A percentile compares a stretch with the other conserved stretches of the same genome.
Evolutionary conservation across 2,888 invertebrate species (phyloP).

Genomic region (Rhodophaea formosa): DNA sequence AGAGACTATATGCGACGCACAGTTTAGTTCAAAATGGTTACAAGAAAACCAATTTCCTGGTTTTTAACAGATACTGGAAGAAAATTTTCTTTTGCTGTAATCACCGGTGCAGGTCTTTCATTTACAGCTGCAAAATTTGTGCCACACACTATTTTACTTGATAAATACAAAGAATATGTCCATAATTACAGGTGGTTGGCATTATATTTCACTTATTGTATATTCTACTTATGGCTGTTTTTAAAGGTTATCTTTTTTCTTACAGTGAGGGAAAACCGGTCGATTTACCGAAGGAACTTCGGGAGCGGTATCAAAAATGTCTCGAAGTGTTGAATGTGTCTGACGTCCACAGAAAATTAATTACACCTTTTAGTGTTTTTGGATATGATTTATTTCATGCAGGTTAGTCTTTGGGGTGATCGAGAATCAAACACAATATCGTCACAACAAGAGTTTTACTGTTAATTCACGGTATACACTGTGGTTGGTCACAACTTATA

Average conservation of each 20-base stretch:
- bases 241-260: slow-evolving; percentile 24
- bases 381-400: slow-evolving; percentile 88
- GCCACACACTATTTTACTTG: slow-evolving; percentile 83
- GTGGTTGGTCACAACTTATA: too few relatives aligned
- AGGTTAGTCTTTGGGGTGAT: slow-evolving; percentile 81
- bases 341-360: slow-evolving; percentile 66
- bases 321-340: slow-evolving; percentile 81
- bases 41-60: slow-evolving; percentile 66
- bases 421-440: too few relatives aligned
- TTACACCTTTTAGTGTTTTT: slow-evolving; percentile 85
- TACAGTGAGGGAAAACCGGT: slow-evolving; percentile 83
- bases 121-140: slow-evolving; percentile 77
- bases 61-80: slow-evolving; percentile 80
- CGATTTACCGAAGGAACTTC: slow-evolving; percentile 73
- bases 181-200: slow-evolving; percentile 81
- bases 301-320: slow-evolving; percentile 78
- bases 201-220: neutral
- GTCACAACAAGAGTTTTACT: too few relatives aligned
- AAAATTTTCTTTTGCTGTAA: slow-evolving; percentile 68
- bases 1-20: too few relatives aligned
- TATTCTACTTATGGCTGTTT: neutral
- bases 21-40: slow-evolving; percentile 43
- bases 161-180: slow-evolving; percentile 82
- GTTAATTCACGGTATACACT: too few relatives aligned
- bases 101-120: slow-evolving; percentile 67